Evolutionary conservation across 1,140 invertebrate genomes (phyloP), one percentile per base, ranked within the genome.

Genomic region (Sycobia sp.): DNA sequence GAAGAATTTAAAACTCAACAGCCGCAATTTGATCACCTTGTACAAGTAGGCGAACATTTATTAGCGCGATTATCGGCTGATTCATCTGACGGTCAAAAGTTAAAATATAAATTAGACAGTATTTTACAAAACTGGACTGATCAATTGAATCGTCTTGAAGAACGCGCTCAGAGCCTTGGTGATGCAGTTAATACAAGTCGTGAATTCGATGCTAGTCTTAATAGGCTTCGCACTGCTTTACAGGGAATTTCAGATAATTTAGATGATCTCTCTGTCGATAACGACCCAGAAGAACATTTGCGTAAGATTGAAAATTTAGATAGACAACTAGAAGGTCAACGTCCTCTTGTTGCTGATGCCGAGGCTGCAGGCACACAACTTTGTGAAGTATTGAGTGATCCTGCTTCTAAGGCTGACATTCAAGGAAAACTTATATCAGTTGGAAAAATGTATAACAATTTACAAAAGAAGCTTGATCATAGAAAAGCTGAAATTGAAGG

Each of bases 1-100:
- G 95, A 97, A 82, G 95, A 97, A 79, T 92, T 97, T 83, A 85
- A 91, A 56, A 89, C 90, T 2, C 95, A 97, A 75, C 92, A 97
- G 75, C 93, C 94, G 0, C 90, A 94, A 63, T 82, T 97, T 47
- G 88, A 92, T 65, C 92, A 94, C 70, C 85, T 97, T 60, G 87
- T 94, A 68, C 87, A 93, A 65, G 86, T 93, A 23, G 92, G 90
- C 1, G 87, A 91, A 67, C 86, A 86, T 20, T 89, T 96, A 13
- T 77, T 96, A 8, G 84, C 87, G 29, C 85, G 88, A 65, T 81
- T 94, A 47, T 85, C 88, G 38, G 83, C 86, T 7, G 85, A 89
- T 54, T 89, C 91, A 3, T 80, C 88, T 0, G 93, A 96, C 71
- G 89, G 89, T 3, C 85, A 87, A 62, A 88, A 89, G 57, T 87